Conservation (phyloP, 2,888 invertebrate species). For the Xylocampa areola region DNA sequence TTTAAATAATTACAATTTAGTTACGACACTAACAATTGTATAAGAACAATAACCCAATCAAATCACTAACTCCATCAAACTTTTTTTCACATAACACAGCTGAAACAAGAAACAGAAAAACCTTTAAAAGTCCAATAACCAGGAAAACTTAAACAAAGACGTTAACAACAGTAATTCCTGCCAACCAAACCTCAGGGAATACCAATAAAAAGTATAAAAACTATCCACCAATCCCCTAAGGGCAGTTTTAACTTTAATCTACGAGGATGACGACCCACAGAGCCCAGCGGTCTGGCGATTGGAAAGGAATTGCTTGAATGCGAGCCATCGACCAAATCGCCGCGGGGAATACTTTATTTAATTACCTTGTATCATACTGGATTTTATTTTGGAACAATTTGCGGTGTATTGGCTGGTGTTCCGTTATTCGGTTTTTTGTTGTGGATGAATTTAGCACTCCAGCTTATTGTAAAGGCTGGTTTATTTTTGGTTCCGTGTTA, state of each 20-base stretch:
- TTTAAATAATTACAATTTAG: too few relatives aligned
- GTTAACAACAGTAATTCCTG: conserved; percentile 12
- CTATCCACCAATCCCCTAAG: conserved; percentile 41
- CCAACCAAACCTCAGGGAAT: conserved; percentile 21
- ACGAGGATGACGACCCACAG: conserved; percentile 41
- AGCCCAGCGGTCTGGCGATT: conserved; percentile 44
- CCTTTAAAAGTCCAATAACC: background rate
- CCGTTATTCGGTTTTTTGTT: conserved; percentile 40
- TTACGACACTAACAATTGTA: too few relatives aligned
- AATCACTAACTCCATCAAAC: too few relatives aligned
- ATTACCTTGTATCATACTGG: conserved; percentile 49
- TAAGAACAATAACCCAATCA: too few relatives aligned
- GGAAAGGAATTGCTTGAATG: conserved; percentile 58
- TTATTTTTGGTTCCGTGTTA: too few relatives aligned
- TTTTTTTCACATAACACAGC: background rate
- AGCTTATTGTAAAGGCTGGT: too few relatives aligned
- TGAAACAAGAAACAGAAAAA: background rate
- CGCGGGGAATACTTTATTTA: conserved; percentile 55
- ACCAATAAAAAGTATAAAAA: conserved; percentile 40
- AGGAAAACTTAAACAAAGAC: conserved; percentile 5
- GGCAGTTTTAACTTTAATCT: conserved; percentile 61
- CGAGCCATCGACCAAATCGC: conserved; percentile 42
- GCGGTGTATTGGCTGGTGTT: conserved; percentile 26
- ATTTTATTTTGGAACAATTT: conserved; percentile 49
- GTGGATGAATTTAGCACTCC: background rate